These are phyloP conservation scores for Amiota minor DNA, from an alignment of 2,888 invertebrate genomes.

Conservation along the genomic window DNA sequence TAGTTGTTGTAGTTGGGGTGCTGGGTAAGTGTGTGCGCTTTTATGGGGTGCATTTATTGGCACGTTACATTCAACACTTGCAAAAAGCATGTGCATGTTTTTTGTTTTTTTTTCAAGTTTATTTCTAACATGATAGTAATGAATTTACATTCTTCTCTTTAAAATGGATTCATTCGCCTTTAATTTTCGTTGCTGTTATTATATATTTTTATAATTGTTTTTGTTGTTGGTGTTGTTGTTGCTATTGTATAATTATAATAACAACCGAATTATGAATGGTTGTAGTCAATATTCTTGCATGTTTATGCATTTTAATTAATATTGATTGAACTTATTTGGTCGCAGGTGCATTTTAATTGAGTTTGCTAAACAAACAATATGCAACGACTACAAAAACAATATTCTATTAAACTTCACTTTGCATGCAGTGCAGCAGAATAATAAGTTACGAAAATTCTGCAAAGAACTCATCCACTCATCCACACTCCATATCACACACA, in stretches of 20 bases:
- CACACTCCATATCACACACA: no score
- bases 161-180: not conserved
- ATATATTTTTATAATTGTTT: not conserved
- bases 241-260: conserved; percentile 57
- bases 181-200: conserved; percentile 1
- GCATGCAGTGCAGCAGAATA: no score
- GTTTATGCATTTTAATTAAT: conserved; percentile 63
- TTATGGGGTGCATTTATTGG: not conserved
- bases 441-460: not conserved
- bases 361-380: not conserved
- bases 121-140: not conserved
- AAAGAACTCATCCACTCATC: conserved; percentile 6
- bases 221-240: conserved; percentile 42
- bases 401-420: not conserved
- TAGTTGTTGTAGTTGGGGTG: not conserved
- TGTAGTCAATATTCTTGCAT: conserved; percentile 39
- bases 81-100: conserved; percentile 56
- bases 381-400: not conserved
- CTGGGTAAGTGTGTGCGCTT: not conserved
- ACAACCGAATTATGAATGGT: not conserved
- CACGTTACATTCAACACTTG: conserved; percentile 33
- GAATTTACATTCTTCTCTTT: conserved; percentile 28
- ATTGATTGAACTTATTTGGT: conserved; percentile 60
- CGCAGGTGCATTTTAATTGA: conserved; percentile 52
- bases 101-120: conserved; percentile 34